Evolutionary conservation across 1,140 invertebrate species (phyloP), one percentile per base, ranked within the genome.

Genomic region (Zaprionus nigranus): DNA sequence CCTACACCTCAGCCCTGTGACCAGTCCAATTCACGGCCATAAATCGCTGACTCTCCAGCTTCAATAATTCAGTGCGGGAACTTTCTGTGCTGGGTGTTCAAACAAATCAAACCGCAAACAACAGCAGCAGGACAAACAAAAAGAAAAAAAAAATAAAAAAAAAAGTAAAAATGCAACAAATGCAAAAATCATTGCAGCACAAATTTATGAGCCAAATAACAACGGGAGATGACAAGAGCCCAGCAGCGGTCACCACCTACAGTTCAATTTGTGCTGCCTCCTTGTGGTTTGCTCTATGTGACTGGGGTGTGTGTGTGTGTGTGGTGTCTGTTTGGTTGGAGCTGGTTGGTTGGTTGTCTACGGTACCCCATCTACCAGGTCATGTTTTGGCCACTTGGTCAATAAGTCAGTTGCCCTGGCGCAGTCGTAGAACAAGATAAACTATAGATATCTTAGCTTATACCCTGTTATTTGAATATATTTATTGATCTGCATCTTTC

Each of bases 181-280:
- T 81, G 81, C 84, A 74, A 88, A 88, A 90, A 85, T 90, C 81
- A 81, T 87, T 85, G 79, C 81, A 66, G 66, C 36, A 59, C 59
- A 90, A 82, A 90, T 90, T 90, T 90, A 90, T 90, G 85, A 85
- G 86, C 56, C 71, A 90, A 90, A 90, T 90, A 90, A 90, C 85
- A 90, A 90, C 85, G 85, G 85, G 85, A 90, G 85, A 90, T 90
- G 85, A 90, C 85, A 90, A 90, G 79, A 81, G 82, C 82, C 85
- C 81, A 90, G 82, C 86, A 85, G 86, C 83, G 85, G 86, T 82
- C 85, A 85, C 84, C 85, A 90, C 85, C 85, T 90, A 90, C 85
- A 90, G 85, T 90, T 90, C 85, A 85, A 90, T 90, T 90, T 90
- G 85, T 77, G 75, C 79, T 81, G 78, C 79, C 85, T 81, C 73